phyloP scores from a whole-genome alignment of 2,888 invertebrate species.

The Mystacides longicornis region DNA sequence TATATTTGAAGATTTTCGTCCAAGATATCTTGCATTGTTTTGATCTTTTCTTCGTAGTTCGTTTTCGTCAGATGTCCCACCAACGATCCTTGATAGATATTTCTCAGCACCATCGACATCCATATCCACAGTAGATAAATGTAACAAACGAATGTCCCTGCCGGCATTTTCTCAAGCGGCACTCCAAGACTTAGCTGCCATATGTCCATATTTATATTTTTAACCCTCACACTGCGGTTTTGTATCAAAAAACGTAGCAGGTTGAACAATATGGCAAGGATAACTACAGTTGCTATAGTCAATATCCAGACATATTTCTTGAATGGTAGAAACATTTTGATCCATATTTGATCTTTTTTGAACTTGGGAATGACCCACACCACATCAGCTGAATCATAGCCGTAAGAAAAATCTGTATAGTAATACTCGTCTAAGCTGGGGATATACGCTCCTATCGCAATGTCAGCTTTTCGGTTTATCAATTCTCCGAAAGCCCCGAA shows the following conservation, averaged over 20 bases:
- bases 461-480: conserved; percentile 13
- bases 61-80: conserved; percentile 20
- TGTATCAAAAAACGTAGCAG: conserved; percentile 6
- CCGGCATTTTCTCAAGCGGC: conserved; percentile 8
- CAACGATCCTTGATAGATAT: conserved; percentile 20
- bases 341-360: conserved; percentile 8
- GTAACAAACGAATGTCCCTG: conserved; percentile 19
- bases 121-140: conserved; percentile 21
- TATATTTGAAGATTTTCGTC: conserved; percentile 12
- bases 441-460: conserved; percentile 18
- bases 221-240: conserved; percentile 13
- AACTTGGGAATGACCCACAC: conserved; percentile 18
- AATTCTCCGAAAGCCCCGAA: conserved; percentile 17
- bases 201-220: conserved; percentile 7
- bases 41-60: conserved; percentile 12
- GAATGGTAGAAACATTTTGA: conserved; percentile 19
- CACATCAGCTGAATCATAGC: conserved; percentile 16
- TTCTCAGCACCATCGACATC: conserved; percentile 20
- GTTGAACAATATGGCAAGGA: conserved; percentile 8
- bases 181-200: conserved; percentile 19
- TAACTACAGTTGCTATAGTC: conserved; percentile 6
- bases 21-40: conserved; percentile 19
- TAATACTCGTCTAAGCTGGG: conserved; percentile 2
- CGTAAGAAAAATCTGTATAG: conserved; percentile 14
- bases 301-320: conserved; percentile 14